Evolutionary conservation across 2,113 vertebrate species (phyloP).

Genomic region (Otus sunia): DNA sequence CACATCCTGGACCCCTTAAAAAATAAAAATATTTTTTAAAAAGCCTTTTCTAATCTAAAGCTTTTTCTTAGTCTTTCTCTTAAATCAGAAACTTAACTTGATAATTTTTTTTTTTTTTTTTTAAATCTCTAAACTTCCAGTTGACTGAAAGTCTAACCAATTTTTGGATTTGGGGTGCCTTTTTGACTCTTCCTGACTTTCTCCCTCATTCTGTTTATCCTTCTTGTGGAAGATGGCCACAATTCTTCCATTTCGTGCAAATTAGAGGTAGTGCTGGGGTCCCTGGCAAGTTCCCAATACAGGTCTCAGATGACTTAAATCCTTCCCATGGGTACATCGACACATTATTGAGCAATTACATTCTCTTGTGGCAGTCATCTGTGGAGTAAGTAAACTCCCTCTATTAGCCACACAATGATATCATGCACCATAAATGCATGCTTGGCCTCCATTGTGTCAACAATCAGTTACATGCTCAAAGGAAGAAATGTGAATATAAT

Average conservation of each 20-base stretch:
- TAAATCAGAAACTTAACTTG: background rate
- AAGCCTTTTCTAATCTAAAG: background rate
- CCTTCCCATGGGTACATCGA: constrained; percentile 47
- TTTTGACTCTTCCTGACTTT: background rate
- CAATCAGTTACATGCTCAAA: constrained; percentile 14
- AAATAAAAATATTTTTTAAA: background rate
- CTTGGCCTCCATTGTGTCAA: constrained; percentile 56
- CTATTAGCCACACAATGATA: constrained; percentile 43
- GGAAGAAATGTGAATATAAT: background rate
- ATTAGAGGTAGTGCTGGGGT: background rate
- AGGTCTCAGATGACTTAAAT: constrained; percentile 52
- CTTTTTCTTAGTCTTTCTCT: background rate
- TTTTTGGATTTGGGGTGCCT: background rate
- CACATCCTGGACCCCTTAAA: background rate
- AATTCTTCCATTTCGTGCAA: constrained; percentile 1
- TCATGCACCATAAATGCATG: constrained; percentile 47
- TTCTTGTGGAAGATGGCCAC: background rate
- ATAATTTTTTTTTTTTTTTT: background rate
- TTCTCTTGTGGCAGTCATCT: constrained; percentile 66
- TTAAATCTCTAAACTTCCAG: background rate
- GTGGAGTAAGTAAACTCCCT: constrained; percentile 51
- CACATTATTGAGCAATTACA: constrained; percentile 64
- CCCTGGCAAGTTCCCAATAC: constrained; percentile 39
- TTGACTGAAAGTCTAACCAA: background rate
- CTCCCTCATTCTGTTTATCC: background rate